Conservation (phyloP, 2,888 invertebrate genomes). For the Marasmarcha lunaedactyla region DNA sequence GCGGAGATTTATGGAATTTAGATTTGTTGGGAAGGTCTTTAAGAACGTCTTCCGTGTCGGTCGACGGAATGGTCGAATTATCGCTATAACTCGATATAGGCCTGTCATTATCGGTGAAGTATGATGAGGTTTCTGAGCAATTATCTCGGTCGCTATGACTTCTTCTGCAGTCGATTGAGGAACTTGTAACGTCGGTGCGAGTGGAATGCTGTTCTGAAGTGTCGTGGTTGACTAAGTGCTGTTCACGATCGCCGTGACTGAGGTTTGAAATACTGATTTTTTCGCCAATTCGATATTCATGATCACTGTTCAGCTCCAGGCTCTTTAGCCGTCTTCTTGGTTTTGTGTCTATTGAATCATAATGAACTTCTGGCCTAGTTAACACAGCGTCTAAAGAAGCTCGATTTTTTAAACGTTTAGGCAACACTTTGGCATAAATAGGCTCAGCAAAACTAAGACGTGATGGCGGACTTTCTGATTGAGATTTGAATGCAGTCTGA, state of each 20-base stretch:
- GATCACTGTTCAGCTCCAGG: constrained; percentile 43
- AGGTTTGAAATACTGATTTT: constrained; percentile 40
- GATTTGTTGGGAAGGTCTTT: constrained; percentile 60
- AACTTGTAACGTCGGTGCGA: constrained; percentile 52
- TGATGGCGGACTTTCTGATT: constrained; percentile 22
- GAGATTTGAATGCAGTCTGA: constrained; percentile 25
- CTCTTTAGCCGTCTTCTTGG: constrained; percentile 58
- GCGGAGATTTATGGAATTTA: constrained; percentile 60
- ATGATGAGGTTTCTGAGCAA: constrained; percentile 63
- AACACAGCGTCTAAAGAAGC: constrained; percentile 46
- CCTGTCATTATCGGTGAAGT: constrained; percentile 60
- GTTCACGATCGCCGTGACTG: constrained; percentile 53
- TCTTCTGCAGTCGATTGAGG: constrained; percentile 54
- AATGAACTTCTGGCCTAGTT: constrained; percentile 46
- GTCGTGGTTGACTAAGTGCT: constrained; percentile 47
- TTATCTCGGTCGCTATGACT: constrained; percentile 62
- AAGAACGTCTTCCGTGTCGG: constrained; percentile 60
- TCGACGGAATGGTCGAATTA: constrained; percentile 62
- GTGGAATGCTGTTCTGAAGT: constrained; percentile 56
- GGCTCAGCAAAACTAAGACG: constrained; percentile 57
- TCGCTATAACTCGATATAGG: constrained; percentile 65
- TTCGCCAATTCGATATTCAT: constrained; percentile 36
- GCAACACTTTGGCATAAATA: constrained; percentile 59
- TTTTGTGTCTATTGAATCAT: constrained; percentile 63
- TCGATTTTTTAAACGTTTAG: constrained; percentile 44